Conservation (phyloP, 2,888 invertebrate genomes). For the Cerceris rybyensis region DNA sequence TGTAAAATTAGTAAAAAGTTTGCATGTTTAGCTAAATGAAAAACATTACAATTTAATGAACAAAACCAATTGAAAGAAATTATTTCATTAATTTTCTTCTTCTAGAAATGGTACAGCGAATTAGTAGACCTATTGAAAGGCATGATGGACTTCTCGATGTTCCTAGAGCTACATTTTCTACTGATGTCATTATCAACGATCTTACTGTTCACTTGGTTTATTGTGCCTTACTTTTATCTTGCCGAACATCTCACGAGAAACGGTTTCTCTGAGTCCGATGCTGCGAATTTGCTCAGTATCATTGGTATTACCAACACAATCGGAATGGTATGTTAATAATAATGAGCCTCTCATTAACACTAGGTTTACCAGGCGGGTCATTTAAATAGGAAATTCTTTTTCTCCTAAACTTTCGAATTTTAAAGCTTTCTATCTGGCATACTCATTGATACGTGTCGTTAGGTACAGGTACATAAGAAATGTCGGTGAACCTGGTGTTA, state of each 20-base stretch:
- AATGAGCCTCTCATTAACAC: not conserved
- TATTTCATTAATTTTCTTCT: conserved; percentile 56
- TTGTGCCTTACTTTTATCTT: conserved; percentile 97
- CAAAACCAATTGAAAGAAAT: not conserved
- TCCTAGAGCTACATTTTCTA: conserved; percentile 90
- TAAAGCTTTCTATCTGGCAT: no score
- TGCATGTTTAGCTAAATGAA: no score
- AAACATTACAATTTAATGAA: no score
- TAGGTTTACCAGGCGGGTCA: no score
- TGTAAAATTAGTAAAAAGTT: no score
- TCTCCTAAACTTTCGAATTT: not conserved
- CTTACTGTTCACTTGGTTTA: conserved; percentile 95
- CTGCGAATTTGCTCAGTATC: conserved; percentile 91
- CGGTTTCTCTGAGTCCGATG: conserved; percentile 88
- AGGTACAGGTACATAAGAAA: no score
- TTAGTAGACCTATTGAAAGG: conserved; percentile 86
- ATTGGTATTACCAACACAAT: conserved; percentile 95
- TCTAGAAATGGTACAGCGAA: conserved; percentile 89
- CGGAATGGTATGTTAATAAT: conserved; percentile 88
- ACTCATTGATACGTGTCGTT: no score
- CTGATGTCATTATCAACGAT: conserved; percentile 93
- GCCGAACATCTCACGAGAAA: conserved; percentile 91
- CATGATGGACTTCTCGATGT: conserved; percentile 91
- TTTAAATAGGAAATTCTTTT: not conserved
- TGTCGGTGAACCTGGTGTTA: no score